Percentiles rank a stretch among this genome's conserved stretches.
These are phyloP conservation scores for Lasius platythorax DNA, from an alignment of 2,888 invertebrate species.

Conservation along the genomic window DNA sequence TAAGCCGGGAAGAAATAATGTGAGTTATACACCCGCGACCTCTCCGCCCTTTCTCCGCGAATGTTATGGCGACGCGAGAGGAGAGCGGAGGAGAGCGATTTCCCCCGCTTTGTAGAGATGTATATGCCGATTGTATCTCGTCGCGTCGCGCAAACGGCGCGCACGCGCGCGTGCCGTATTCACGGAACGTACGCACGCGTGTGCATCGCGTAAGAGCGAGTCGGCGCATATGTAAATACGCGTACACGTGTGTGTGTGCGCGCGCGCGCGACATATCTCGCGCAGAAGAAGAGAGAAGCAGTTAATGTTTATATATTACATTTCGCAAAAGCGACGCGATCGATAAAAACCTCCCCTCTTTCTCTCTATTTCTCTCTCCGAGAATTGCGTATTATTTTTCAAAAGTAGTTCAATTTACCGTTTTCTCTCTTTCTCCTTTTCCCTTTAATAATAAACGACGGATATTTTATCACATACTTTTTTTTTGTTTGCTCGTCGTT, in stretches of 20 bases:
- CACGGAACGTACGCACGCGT: slow-evolving; percentile 16
- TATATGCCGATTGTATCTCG: slow-evolving; percentile 32
- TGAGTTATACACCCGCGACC: slow-evolving; percentile 15
- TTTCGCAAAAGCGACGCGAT: slow-evolving; percentile 39
- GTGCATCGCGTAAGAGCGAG: background rate
- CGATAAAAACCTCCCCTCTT: slow-evolving; percentile 59
- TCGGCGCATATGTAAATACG: background rate
- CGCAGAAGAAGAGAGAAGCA: background rate
- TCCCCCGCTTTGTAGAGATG: slow-evolving; percentile 24
- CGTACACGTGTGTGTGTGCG: background rate
- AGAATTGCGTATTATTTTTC: slow-evolving; percentile 42
- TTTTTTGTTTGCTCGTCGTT: slow-evolving; percentile 55
- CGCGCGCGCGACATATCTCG: slow-evolving; percentile 24
- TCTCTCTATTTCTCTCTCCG: slow-evolving; percentile 17
- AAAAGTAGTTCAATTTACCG: slow-evolving; percentile 45
- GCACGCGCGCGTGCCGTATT: background rate
- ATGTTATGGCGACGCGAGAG: background rate
- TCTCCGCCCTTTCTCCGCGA: background rate
- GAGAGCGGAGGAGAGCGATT: slow-evolving; percentile 36
- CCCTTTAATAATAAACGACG: slow-evolving; percentile 47
- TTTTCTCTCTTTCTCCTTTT: background rate
- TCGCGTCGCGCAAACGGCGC: slow-evolving; percentile 22
- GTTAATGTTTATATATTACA: slow-evolving; percentile 51
- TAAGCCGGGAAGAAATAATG: slow-evolving; percentile 41
- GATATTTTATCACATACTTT: slow-evolving; percentile 47